Percentiles rank a stretch among this genome's conserved stretches.
Evolutionary conservation across 2,113 vertebrate species (phyloP).

Genomic region (Myotis lucifugus): DNA sequence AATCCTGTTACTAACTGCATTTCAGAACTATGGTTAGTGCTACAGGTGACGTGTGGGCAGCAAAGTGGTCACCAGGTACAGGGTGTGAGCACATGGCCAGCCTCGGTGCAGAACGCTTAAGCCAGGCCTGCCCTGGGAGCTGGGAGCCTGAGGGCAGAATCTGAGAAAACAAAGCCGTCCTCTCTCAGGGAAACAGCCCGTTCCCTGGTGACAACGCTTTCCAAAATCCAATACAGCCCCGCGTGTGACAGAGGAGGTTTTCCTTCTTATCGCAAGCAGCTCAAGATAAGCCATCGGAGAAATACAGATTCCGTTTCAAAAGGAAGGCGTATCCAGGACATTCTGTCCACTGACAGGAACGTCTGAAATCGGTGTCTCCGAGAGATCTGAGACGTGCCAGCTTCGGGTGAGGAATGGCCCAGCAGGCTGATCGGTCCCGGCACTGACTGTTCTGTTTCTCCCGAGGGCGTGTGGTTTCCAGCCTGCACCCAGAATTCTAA

Average conservation of each 20-base stretch:
- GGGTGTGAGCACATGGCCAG: neutral
- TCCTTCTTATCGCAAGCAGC: neutral
- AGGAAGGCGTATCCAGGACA: neutral
- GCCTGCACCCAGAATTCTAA: neutral
- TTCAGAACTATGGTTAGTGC: neutral
- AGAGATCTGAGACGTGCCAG: neutral
- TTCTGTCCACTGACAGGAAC: neutral
- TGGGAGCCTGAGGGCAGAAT: neutral
- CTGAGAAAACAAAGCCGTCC: neutral
- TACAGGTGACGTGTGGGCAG: neutral
- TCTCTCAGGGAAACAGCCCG: neutral
- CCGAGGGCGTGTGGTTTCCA: neutral
- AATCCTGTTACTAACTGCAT: neutral
- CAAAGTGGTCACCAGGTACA: neutral
- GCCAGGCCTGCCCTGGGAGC: neutral
- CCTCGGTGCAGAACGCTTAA: neutral
- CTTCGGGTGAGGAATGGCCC: neutral
- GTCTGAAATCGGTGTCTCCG: neutral
- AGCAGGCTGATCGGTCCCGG: neutral
- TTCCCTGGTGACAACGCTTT: neutral
- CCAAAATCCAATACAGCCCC: neutral
- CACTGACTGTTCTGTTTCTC: neutral
- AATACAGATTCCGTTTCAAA: neutral
- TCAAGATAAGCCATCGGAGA: neutral
- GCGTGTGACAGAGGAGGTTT: neutral